Evolutionary conservation across 2,888 invertebrate genomes (phyloP).

Genomic region (Cephus pygmeus): DNA sequence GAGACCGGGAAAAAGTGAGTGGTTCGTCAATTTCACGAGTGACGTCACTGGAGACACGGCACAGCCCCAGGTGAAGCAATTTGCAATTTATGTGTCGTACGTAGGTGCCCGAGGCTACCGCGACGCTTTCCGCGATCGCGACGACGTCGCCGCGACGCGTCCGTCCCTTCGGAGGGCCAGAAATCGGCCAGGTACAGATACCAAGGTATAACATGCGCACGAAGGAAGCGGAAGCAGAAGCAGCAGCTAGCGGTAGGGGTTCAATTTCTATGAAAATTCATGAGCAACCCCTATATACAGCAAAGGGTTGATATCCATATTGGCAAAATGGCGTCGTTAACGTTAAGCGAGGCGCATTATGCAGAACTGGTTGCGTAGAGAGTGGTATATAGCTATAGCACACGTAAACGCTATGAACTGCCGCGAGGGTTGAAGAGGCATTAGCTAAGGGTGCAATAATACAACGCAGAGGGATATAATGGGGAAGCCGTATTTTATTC

Average conservation of each 20-base stretch:
- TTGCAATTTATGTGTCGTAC: conserved; percentile 5
- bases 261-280: conserved; percentile 57
- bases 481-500: no score
- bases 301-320: conserved; percentile 59
- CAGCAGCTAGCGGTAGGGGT: background rate
- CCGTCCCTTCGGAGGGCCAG: no score
- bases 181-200: no score
- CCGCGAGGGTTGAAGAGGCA: no score
- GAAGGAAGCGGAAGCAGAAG: background rate
- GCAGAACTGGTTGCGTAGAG: conserved; percentile 22
- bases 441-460: no score
- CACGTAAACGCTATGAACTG: no score
- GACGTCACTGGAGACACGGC: conserved; percentile 58
- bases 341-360: conserved; percentile 62
- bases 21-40: conserved; percentile 19
- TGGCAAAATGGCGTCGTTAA: conserved; percentile 64
- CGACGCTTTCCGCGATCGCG: no score
- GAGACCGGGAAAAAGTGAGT: no score
- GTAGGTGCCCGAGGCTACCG: no score
- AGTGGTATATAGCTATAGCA: conserved; percentile 21
- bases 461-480: no score
- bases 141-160: no score
- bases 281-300: conserved; percentile 49
- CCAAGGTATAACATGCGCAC: background rate
- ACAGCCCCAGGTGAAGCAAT: conserved; percentile 40